Evolutionary conservation across 2,797 vertebrate genomes (phyloP).

Genomic region (Anisognathus igniventris): DNA sequence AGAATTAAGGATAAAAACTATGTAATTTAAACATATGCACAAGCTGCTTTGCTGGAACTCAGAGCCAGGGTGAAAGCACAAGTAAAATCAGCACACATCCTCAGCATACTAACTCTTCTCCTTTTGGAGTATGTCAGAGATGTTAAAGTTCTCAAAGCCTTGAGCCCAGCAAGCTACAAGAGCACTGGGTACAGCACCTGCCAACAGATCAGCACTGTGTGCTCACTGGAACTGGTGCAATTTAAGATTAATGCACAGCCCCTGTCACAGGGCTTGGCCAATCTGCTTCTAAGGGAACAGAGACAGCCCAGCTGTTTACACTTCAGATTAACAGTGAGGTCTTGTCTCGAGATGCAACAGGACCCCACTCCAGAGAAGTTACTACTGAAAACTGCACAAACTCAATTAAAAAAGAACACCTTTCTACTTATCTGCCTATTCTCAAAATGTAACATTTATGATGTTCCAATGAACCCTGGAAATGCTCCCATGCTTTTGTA

Average conservation of each 20-base stretch:
- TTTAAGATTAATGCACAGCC: neutral
- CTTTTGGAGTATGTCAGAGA: neutral
- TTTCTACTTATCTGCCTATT: neutral
- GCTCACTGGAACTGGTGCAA: neutral
- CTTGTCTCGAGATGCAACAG: neutral
- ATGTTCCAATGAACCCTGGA: neutral
- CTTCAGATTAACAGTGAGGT: neutral
- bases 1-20: neutral
- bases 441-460: neutral
- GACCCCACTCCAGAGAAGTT: neutral
- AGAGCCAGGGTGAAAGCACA: accelerated
- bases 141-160: neutral
- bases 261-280: neutral
- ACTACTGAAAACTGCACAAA: neutral
- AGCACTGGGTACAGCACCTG: neutral
- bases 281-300: neutral
- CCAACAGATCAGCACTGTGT: accelerated
- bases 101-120: neutral
- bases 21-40: neutral
- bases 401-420: neutral
- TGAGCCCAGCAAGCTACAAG: neutral
- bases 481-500: neutral
- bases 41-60: neutral
- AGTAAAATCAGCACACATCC: neutral
- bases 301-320: neutral